These are phyloP conservation scores for Actinostola sp. DNA, from an alignment of 92 coral and sea anemone genomes.

Conservation along the genomic window DNA sequence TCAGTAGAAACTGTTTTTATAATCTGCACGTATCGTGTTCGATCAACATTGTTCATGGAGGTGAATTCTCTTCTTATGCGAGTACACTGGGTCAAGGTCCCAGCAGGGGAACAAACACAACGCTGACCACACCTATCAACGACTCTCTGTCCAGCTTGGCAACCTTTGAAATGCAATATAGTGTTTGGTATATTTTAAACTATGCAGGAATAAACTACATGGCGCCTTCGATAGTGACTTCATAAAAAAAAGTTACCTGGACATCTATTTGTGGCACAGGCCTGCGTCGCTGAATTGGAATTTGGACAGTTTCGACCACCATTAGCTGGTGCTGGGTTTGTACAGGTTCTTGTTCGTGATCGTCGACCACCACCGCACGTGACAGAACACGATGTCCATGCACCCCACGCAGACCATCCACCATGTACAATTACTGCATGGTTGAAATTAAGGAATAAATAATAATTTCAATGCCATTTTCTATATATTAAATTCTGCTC, in stretches of 20 bases:
- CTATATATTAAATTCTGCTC: no score
- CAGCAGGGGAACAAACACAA: slow-evolving; percentile 44
- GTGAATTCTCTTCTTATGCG: slow-evolving; percentile 68
- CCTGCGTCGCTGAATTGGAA: slow-evolving; percentile 1
- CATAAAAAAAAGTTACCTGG: no score
- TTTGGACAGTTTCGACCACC: slow-evolving; percentile 33
- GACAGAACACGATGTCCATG: slow-evolving; percentile 34
- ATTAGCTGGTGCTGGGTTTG: slow-evolving; percentile 34
- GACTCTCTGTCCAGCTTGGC: slow-evolving; percentile 1
- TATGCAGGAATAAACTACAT: background rate
- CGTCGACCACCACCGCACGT: slow-evolving; percentile 42
- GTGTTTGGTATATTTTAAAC: no score
- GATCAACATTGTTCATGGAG: slow-evolving; percentile 50
- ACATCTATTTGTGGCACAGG: background rate
- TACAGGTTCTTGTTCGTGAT: slow-evolving; percentile 30
- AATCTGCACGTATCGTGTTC: slow-evolving; percentile 43
- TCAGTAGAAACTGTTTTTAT: slow-evolving; percentile 38
- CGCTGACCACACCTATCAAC: slow-evolving; percentile 50
- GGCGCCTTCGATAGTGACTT: no score
- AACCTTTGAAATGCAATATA: no score
- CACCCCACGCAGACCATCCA: slow-evolving; percentile 31
- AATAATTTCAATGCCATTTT: no score
- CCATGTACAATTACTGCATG: no score
- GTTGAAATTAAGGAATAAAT: no score
- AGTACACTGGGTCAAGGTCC: slow-evolving; percentile 47